phyloP scores from a whole-genome alignment of 2,113 vertebrate species.

The Rhinichthys klamathensis region DNA sequence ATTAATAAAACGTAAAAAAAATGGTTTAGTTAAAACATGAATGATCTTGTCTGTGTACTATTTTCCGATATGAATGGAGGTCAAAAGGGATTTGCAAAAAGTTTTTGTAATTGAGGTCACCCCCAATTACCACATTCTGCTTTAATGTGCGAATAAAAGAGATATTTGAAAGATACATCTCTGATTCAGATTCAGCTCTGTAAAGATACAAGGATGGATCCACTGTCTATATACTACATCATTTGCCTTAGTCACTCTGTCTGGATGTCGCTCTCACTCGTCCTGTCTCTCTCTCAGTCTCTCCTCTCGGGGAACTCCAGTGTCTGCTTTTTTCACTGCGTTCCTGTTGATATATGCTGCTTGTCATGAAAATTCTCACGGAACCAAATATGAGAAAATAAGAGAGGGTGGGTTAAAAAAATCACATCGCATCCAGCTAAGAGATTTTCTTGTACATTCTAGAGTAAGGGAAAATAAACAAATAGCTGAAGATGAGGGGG shows the following conservation, averaged over 20 bases:
- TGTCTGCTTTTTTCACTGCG: constrained; percentile 48
- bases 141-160: constrained; percentile 1
- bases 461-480: constrained; percentile 57
- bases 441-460: constrained; percentile 56
- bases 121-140: not conserved
- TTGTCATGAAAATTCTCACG: constrained; percentile 66
- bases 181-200: constrained; percentile 25
- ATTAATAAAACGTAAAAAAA: too few species aligned
- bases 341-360: constrained; percentile 52
- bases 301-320: constrained; percentile 44
- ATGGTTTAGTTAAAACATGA: not conserved
- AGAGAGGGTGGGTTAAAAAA: constrained; percentile 51
- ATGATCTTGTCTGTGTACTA: not conserved
- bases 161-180: not conserved
- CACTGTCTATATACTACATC: constrained; percentile 35
- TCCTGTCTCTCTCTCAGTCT: not conserved
- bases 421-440: constrained; percentile 49
- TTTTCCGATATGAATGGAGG: not conserved
- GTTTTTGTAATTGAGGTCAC: too few species aligned
- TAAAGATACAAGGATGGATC: constrained; percentile 49
- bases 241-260: constrained; percentile 39
- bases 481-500: constrained; percentile 48
- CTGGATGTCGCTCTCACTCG: constrained; percentile 18
- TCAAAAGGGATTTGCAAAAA: not conserved
- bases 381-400: constrained; percentile 62